Conservation (phyloP, 2,888 invertebrate species). For the Harpalus rufipes region DNA sequence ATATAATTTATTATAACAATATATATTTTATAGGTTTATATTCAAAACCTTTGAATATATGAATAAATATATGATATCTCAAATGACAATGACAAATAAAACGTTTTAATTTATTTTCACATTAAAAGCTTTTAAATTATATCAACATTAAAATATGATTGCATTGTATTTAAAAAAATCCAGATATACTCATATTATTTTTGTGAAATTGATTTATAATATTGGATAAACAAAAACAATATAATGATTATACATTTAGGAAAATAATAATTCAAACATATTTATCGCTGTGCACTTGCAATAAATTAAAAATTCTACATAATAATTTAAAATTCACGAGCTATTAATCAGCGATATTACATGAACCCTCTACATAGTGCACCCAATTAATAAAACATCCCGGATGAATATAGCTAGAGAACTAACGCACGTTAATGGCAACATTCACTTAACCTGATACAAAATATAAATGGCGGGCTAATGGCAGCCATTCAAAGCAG, state of each 20-base stretch:
- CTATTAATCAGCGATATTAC: conserved; percentile 21
- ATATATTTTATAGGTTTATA: too few relatives aligned
- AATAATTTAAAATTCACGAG: not conserved
- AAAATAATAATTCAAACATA: not conserved
- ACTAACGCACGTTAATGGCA: conserved; percentile 38
- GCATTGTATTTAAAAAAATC: too few relatives aligned
- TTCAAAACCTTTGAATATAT: too few relatives aligned
- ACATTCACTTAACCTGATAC: conserved; percentile 64
- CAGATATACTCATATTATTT: not conserved
- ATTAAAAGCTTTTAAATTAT: too few relatives aligned
- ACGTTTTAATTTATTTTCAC: too few relatives aligned
- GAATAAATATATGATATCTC: too few relatives aligned
- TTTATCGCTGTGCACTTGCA: not conserved
- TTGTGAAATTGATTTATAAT: conserved; percentile 1
- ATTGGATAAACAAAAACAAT: not conserved
- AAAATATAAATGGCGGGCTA: conserved; percentile 63
- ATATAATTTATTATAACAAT: too few relatives aligned
- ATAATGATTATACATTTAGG: not conserved
- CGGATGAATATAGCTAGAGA: not conserved
- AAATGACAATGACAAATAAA: too few relatives aligned
- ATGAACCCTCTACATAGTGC: conserved; percentile 3
- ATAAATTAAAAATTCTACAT: not conserved
- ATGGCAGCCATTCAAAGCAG: conserved; percentile 55
- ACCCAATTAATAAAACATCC: conserved; percentile 32
- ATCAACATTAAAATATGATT: too few relatives aligned